A percentile compares a stretch with the other conserved stretches of the same genome.
These are phyloP conservation scores for Otis tarda DNA, from an alignment of 2,113 vertebrate species.

Conservation along the genomic window DNA sequence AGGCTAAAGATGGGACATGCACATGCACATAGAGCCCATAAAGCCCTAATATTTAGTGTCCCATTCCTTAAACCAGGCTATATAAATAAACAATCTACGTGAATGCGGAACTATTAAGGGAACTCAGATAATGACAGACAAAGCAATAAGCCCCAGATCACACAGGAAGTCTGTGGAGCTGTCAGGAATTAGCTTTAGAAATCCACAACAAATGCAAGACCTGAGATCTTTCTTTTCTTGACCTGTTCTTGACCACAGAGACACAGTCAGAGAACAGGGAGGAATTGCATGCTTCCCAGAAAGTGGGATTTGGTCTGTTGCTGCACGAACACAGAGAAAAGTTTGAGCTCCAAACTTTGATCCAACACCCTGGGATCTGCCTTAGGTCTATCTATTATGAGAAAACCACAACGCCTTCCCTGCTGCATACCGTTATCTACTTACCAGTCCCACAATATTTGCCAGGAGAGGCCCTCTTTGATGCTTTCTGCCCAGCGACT, in stretches of 20 bases:
- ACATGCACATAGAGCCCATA: neutral
- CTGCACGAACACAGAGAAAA: neutral
- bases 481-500: neutral
- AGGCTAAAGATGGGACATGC: neutral
- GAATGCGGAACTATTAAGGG: neutral
- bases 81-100: neutral
- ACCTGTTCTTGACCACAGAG: neutral
- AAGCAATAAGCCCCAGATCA: neutral
- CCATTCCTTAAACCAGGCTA: neutral
- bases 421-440: neutral
- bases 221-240: neutral
- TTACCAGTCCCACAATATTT: neutral
- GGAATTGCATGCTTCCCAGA: neutral
- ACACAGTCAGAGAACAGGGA: neutral
- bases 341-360: neutral
- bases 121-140: neutral
- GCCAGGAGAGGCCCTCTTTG: neutral
- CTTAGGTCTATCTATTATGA: neutral
- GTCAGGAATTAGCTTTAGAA: neutral
- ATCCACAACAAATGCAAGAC: neutral
- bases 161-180: neutral
- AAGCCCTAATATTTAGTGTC: neutral
- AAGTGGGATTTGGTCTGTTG: neutral
- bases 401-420: neutral
- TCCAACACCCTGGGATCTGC: neutral